Conservation (phyloP, 2,797 vertebrate species). For the Hemitrygon akajei region DNA sequence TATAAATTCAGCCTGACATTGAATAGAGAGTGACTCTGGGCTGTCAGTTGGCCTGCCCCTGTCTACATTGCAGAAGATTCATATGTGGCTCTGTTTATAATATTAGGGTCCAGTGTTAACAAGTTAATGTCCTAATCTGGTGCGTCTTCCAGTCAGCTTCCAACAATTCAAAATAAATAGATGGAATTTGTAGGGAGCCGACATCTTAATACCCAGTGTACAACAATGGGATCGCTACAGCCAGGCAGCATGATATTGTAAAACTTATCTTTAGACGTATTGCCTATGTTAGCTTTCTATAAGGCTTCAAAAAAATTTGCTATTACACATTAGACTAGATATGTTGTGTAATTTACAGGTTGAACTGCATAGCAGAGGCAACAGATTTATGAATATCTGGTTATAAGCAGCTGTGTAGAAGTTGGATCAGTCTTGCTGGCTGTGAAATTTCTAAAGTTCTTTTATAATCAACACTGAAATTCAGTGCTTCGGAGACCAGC, state of each 20-base stretch:
- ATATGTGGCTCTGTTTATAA: not conserved
- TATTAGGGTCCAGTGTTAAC: not conserved
- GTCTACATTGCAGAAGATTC: not conserved
- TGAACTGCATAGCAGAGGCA: not conserved
- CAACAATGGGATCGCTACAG: not conserved
- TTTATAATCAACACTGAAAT: not conserved
- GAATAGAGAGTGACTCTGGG: not conserved
- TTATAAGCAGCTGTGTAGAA: not conserved
- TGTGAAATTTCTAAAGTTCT: not conserved
- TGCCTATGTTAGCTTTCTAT: not conserved
- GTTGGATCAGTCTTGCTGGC: not conserved
- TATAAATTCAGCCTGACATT: not conserved
- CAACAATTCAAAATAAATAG: not conserved
- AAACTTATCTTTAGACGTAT: not conserved
- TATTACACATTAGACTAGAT: not conserved
- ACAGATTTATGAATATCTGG: not conserved
- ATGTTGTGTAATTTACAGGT: not conserved
- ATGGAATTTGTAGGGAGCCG: not conserved
- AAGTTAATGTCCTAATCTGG: not conserved
- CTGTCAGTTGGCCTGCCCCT: not conserved
- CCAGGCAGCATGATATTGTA: not conserved
- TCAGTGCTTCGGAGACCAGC: not conserved
- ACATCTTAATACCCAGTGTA: not conserved
- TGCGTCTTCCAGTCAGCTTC: not conserved
- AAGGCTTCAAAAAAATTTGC: not conserved